Evolutionary conservation across 2,888 invertebrate species (phyloP).

Genomic region (Chloromyia formosa): DNA sequence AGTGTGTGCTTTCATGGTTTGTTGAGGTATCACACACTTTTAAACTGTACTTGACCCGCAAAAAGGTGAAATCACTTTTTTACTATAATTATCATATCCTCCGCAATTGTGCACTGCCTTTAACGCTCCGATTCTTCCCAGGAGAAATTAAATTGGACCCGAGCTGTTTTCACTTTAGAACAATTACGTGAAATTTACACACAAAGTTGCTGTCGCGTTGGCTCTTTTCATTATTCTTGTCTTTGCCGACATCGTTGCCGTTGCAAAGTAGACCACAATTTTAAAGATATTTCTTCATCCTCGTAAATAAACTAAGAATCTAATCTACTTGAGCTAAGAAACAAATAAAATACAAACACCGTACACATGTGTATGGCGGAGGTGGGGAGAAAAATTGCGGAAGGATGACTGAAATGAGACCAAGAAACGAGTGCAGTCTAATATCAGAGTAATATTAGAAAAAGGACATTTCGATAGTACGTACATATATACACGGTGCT

Average conservation of each 20-base stretch:
- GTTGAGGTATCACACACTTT: too few relatives aligned
- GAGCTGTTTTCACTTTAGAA: slow-evolving; percentile 8
- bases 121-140: slow-evolving; percentile 13
- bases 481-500: not conserved
- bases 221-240: too few relatives aligned
- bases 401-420: too few relatives aligned
- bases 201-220: too few relatives aligned
- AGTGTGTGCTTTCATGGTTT: too few relatives aligned
- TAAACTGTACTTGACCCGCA: too few relatives aligned
- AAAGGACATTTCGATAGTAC: not conserved
- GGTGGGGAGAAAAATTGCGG: not conserved
- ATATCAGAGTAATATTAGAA: not conserved
- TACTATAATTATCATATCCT: too few relatives aligned
- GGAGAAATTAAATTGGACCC: not conserved
- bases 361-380: not conserved
- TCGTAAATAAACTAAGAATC: slow-evolving; percentile 40
- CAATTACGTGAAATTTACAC: slow-evolving; percentile 36
- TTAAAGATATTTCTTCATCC: slow-evolving; percentile 37
- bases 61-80: too few relatives aligned
- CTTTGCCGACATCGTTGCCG: not conserved
- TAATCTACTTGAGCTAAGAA: slow-evolving; percentile 37
- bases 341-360: not conserved
- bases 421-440: not conserved
- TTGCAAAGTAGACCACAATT: slow-evolving; percentile 39
- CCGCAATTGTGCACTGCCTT: not conserved